Percentiles rank a stretch among this genome's conserved stretches.
Conservation (phyloP, 2,113 vertebrate genomes). For the Henicopernis longicauda region DNA sequence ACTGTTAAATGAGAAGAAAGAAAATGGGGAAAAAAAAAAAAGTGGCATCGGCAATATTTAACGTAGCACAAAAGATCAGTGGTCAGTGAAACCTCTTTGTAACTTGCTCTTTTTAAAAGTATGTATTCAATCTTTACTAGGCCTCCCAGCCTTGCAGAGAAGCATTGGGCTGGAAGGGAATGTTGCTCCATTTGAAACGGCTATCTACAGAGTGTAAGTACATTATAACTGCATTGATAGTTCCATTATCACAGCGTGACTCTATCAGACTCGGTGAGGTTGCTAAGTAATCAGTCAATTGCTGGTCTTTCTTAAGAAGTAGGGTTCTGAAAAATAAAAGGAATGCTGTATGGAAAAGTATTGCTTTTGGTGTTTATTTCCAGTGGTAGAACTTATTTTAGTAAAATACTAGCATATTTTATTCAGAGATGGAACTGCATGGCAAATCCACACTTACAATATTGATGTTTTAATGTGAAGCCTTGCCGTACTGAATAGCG, state of each 20-base stretch:
- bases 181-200: conserved; percentile 38
- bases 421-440: conserved; percentile 31
- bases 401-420: conserved; percentile 52
- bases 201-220: conserved; percentile 39
- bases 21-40: background rate
- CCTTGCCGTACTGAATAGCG: conserved; percentile 11
- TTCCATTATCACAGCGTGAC: conserved; percentile 72
- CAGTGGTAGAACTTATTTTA: background rate
- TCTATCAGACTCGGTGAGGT: conserved; percentile 8
- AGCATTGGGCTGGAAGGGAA: conserved; percentile 45
- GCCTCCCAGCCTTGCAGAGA: conserved; percentile 32
- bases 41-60: background rate
- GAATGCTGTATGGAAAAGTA: background rate
- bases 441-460: conserved; percentile 9
- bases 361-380: conserved; percentile 36
- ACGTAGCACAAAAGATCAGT: background rate
- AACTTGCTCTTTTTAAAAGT: conserved; percentile 5
- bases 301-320: conserved; percentile 45
- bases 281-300: conserved; percentile 72
- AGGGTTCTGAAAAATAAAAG: conserved; percentile 58
- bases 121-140: conserved; percentile 14
- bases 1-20: background rate
- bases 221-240: conserved; percentile 61
- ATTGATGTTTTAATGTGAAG: conserved; percentile 24
- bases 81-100: conserved; percentile 8